A percentile compares a stretch with the other conserved stretches of the same genome.
Conservation (phyloP, 2,888 invertebrate species). For the Acleris cristana region DNA sequence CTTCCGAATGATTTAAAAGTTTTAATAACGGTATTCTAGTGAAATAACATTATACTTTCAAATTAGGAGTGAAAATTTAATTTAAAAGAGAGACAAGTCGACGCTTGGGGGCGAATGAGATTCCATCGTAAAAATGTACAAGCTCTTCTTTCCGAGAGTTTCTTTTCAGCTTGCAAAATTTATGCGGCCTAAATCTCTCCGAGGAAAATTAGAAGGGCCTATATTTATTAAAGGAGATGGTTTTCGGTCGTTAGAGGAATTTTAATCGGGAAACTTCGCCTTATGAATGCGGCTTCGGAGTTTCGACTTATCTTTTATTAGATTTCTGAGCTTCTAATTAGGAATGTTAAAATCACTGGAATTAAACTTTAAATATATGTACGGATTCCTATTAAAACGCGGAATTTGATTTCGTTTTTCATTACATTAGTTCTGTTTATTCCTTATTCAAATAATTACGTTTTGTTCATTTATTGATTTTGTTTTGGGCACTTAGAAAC, state of each 20-base stretch:
- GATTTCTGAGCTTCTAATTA: slow-evolving; percentile 76
- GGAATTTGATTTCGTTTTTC: slow-evolving; percentile 24
- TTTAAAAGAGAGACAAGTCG: slow-evolving; percentile 84
- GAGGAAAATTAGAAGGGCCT: slow-evolving; percentile 78
- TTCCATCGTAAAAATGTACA: slow-evolving; percentile 81
- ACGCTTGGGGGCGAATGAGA: slow-evolving; percentile 77
- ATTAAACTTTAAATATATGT: slow-evolving; percentile 69
- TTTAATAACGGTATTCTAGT: slow-evolving; percentile 84
- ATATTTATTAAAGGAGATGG: slow-evolving; percentile 81
- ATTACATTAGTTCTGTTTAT: background rate
- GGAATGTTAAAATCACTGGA: slow-evolving; percentile 69
- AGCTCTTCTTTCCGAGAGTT: slow-evolving; percentile 80
- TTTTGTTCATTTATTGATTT: slow-evolving; percentile 1
- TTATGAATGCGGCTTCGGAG: slow-evolving; percentile 78
- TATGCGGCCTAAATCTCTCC: slow-evolving; percentile 80
- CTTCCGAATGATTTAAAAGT: slow-evolving; percentile 84
- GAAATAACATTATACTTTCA: slow-evolving; percentile 85
- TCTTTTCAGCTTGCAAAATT: slow-evolving; percentile 81
- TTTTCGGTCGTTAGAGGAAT: slow-evolving; percentile 80
- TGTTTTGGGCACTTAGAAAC: background rate
- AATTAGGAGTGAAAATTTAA: slow-evolving; percentile 85
- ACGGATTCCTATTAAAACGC: slow-evolving; percentile 43
- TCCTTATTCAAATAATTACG: too few species aligned
- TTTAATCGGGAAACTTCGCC: slow-evolving; percentile 80
- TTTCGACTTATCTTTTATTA: slow-evolving; percentile 81